These are phyloP conservation scores for Rhinolophus ferrumequinum DNA, from an alignment of 2,113 vertebrate genomes.

Conservation along the genomic window DNA sequence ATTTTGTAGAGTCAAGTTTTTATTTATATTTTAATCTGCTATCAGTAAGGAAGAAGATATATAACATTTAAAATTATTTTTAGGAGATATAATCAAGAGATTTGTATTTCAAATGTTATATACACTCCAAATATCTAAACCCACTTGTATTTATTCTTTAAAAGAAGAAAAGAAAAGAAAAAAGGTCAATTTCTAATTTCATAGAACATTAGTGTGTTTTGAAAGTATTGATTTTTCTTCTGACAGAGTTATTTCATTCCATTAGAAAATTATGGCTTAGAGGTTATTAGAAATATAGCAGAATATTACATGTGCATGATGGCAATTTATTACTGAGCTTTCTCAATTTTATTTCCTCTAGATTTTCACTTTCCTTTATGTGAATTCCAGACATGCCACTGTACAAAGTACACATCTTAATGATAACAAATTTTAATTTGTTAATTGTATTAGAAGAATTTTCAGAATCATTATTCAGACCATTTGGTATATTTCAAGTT, in stretches of 20 bases:
- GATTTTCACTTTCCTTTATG: background rate
- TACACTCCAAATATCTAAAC: conserved; percentile 30
- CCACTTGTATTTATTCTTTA: conserved; percentile 31
- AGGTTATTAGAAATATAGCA: conserved; percentile 54
- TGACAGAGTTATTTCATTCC: conserved; percentile 60
- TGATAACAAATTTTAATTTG: conserved; percentile 33
- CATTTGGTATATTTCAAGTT: conserved; percentile 25
- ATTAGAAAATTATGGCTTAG: conserved; percentile 61
- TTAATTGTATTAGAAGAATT: conserved; percentile 1
- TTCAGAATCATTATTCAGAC: conserved; percentile 24
- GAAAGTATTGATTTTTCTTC: conserved; percentile 67
- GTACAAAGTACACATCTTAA: background rate
- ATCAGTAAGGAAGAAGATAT: background rate
- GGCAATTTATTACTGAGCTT: conserved; percentile 43
- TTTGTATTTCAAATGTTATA: conserved; percentile 27
- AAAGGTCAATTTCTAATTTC: conserved; percentile 68
- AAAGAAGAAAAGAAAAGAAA: background rate
- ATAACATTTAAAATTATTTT: background rate
- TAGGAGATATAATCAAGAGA: conserved; percentile 11
- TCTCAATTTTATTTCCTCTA: conserved; percentile 22
- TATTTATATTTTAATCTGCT: background rate
- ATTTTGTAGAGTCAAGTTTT: background rate
- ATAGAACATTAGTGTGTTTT: conserved; percentile 55
- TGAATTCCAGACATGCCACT: background rate
- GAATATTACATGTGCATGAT: conserved; percentile 26